Base-by-base conservation (phyloP, 2,888 invertebrate genomes). In the Pimpla rufipes region DNA sequence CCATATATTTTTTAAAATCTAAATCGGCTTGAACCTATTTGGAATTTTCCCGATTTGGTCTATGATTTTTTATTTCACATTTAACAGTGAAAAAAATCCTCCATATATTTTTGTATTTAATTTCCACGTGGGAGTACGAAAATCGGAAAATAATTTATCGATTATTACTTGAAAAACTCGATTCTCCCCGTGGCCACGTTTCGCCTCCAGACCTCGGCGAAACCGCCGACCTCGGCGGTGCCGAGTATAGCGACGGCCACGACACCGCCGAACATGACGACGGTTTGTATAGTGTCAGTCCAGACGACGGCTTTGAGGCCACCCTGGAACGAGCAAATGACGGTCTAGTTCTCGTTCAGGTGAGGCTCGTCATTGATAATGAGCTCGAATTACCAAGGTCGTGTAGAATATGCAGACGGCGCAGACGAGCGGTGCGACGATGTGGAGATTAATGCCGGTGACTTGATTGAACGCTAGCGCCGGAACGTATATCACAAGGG, bases 361-460 rank as follows among this genome's bases (percentile, higher is more conserved):
- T 57, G 64, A 52, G 5, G 42, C 68, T 67, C 50, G 10, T 35
- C n/a, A 21, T 42, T n/a, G 47, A 62, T 66, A 81, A 79, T 78
- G 75, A 79, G 52, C 42, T 75, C 29, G 90, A 95, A 96, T 96
- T 94, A 97, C 97, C 93, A 97, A 93, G 82, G 98, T 97, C 0
- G 98, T 98, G 93, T 98, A 98, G 94, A 98, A 98, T 87, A 98
- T 98, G 94, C 98, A 98, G n/a, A 98, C 97, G 47, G 96, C 93
- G 92, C 97, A 97, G 1, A 97, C 97, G 29, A 97, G 95, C 0
- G 97, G 96, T 11, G 97, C 96, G 37, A 97, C 96, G 85, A 97
- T 93, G 93, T 97, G 97, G 40, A 97, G 94, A 88, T 97, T 96
- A 81, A 97, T 95, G 40, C 97, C 97, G 67, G 97, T 97, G 70